Conservation (phyloP, 2,797 vertebrate genomes). For the Siniperca obscura region DNA sequence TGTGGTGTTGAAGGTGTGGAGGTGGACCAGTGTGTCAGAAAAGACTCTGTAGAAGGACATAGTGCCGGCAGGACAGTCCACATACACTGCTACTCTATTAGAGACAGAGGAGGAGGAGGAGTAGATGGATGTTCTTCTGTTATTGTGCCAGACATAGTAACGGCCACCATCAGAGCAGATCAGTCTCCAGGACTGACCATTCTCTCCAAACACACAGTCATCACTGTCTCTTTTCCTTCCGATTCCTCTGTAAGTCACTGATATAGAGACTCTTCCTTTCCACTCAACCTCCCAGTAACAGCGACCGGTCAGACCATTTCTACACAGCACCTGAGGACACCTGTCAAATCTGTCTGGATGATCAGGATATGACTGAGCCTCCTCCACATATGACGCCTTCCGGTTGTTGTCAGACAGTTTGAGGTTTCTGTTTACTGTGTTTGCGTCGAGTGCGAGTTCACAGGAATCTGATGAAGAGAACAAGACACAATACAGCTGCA, state of each 20-base stretch:
- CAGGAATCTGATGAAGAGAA: too few species aligned
- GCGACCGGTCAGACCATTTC: neutral
- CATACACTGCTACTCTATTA: too few species aligned
- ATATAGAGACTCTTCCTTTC: neutral
- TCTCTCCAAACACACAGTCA: neutral
- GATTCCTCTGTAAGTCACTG: neutral
- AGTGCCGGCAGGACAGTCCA: too few species aligned
- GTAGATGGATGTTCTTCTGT: neutral
- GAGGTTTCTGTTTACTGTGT: neutral
- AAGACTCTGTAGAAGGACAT: too few species aligned
- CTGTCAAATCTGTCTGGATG: neutral
- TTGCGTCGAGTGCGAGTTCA: too few species aligned
- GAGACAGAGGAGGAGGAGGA: neutral
- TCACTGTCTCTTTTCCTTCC: neutral
- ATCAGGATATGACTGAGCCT: neutral
- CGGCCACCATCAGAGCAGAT: neutral
- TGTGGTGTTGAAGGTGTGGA: neutral
- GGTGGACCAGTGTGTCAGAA: too few species aligned
- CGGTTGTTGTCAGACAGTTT: neutral
- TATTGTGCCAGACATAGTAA: neutral
- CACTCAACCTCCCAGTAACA: neutral
- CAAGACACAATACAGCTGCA: neutral
- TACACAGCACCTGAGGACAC: neutral
- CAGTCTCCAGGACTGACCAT: neutral
- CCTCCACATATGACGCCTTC: neutral